These are phyloP conservation scores for Carduelis carduelis DNA, from an alignment of 2,797 vertebrate genomes.

Conservation along the genomic window DNA sequence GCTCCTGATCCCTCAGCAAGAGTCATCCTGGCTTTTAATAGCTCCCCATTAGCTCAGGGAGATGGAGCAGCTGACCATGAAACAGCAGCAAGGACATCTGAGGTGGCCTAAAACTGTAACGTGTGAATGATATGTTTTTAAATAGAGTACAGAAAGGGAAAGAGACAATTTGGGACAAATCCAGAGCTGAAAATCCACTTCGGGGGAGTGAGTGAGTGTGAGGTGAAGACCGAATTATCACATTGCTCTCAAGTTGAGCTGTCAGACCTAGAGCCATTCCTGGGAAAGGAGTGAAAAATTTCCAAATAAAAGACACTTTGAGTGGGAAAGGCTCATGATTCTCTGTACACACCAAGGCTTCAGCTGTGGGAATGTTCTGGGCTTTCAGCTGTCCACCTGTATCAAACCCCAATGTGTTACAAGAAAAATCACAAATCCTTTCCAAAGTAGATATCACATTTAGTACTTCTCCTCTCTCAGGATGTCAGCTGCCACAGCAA, in stretches of 20 bases:
- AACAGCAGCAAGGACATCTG: conserved; percentile 24
- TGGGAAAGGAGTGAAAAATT: neutral
- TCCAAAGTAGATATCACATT: neutral
- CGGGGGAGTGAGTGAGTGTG: neutral
- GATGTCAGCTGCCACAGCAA: neutral
- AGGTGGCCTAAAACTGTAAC: neutral
- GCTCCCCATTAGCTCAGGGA: neutral
- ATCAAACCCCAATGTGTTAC: neutral
- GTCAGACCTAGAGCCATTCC: neutral
- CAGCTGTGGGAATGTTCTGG: neutral
- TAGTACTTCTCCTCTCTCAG: neutral
- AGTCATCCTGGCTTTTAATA: neutral
- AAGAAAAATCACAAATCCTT: neutral
- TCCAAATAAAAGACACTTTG: neutral
- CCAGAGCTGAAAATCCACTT: neutral
- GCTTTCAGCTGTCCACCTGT: neutral
- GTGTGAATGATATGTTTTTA: neutral
- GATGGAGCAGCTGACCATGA: conserved; percentile 41
- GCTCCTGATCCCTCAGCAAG: neutral
- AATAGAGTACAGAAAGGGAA: neutral
- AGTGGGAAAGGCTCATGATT: neutral
- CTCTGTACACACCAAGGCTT: neutral
- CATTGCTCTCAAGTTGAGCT: neutral
- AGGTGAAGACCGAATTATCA: neutral
- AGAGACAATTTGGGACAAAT: neutral